Conservation (phyloP, 2,797 vertebrate species). For the Enteromius fasciolatus region DNA sequence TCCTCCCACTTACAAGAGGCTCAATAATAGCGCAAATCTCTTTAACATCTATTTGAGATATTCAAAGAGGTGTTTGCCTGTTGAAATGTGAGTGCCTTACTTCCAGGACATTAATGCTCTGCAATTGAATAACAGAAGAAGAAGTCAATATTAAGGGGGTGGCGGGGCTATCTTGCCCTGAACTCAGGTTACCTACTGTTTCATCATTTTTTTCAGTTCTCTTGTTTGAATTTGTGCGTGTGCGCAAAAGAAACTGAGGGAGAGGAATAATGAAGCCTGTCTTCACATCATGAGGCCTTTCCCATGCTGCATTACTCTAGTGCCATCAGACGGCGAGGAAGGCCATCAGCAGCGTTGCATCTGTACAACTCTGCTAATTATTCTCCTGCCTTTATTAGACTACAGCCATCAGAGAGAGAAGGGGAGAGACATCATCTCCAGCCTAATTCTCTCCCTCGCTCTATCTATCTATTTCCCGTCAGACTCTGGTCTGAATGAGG, state of each 20-base stretch:
- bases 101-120: slow-evolving; percentile 41
- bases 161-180: slow-evolving; percentile 26
- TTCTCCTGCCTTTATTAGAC: slow-evolving; percentile 35
- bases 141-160: slow-evolving; percentile 52
- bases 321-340: slow-evolving; percentile 27
- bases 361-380: slow-evolving; percentile 30
- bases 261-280: slow-evolving; percentile 35
- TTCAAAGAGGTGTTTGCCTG: slow-evolving; percentile 26
- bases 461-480: slow-evolving; percentile 27
- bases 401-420: slow-evolving; percentile 21
- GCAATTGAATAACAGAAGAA: slow-evolving; percentile 41
- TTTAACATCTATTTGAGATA: slow-evolving; percentile 32
- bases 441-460: background rate
- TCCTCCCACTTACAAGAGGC: slow-evolving; percentile 8
- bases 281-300: slow-evolving; percentile 3
- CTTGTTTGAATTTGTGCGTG: slow-evolving; percentile 53
- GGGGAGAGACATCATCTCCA: slow-evolving; percentile 13
- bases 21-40: slow-evolving; percentile 22
- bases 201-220: slow-evolving; percentile 62
- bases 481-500: slow-evolving; percentile 16
- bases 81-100: slow-evolving; percentile 26
- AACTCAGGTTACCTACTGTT: slow-evolving; percentile 61
- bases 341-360: background rate
- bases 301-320: slow-evolving; percentile 33
- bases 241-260: background rate